A percentile compares a stretch with the other conserved stretches of the same genome.
These are phyloP conservation scores for Choristoneura rosaceana DNA, from an alignment of 2,888 invertebrate species.

Conservation along the genomic window DNA sequence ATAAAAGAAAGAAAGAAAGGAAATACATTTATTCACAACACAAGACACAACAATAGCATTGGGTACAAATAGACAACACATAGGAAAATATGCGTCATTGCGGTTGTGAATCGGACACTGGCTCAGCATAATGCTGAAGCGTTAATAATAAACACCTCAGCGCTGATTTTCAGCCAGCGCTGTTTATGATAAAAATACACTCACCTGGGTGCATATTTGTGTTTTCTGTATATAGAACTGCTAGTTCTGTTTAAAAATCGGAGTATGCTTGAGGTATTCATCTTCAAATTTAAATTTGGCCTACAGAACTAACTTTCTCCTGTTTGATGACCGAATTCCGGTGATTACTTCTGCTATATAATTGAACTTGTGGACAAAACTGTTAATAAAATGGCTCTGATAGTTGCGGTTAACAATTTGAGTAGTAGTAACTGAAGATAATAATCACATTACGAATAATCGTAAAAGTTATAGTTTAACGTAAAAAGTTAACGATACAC, in stretches of 20 bases:
- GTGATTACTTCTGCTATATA: slow-evolving; percentile 23
- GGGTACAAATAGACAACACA: no score
- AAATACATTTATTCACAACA: no score
- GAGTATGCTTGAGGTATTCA: slow-evolving; percentile 59
- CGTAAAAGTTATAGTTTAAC: not conserved
- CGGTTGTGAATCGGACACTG: no score
- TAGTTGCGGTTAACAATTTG: not conserved
- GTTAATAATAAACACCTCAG: no score
- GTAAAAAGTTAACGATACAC: slow-evolving; percentile 1
- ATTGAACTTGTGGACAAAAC: not conserved
- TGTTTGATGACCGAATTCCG: slow-evolving; percentile 55
- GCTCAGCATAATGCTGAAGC: no score
- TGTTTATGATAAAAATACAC: slow-evolving; percentile 29
- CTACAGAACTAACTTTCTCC: slow-evolving; percentile 58
- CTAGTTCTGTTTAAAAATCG: slow-evolving; percentile 53
- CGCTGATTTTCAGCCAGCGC: no score
- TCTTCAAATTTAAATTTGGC: slow-evolving; percentile 49
- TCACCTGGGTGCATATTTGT: slow-evolving; percentile 53
- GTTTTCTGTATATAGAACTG: slow-evolving; percentile 45
- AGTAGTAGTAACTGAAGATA: not conserved
- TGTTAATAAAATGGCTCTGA: not conserved
- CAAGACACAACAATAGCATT: no score
- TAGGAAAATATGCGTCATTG: no score
- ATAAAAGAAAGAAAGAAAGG: no score
- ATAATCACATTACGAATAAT: slow-evolving; percentile 1